Base-by-base conservation (phyloP, 1,140 invertebrate genomes). In the Samia ricini region DNA sequence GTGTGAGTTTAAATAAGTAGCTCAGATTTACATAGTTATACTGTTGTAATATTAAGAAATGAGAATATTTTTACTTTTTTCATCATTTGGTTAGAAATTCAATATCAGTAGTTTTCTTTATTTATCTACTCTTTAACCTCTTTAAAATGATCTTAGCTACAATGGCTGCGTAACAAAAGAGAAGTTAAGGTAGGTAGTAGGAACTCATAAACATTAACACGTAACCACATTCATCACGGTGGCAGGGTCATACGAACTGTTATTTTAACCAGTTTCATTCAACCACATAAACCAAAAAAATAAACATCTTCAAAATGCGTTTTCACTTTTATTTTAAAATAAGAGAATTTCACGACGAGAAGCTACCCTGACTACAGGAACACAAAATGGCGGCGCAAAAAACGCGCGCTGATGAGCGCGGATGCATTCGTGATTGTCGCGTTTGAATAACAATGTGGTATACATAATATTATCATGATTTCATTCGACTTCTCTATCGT, bases 241-340 rank as follows among this genome's bases (percentile, higher is more conserved):
- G 51, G 50, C 58, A 63, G 52, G 60, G 52, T 63, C 24, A 61
- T 63, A 57, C 63, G 65, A 67, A 59, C 58, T 64, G 33, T 64
- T 68, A 67, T 64, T 64, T 60, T 52, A 23, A 26, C 42, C 59
- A 42, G 2, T 42, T 10, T 42, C 33, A 8, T 42, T 42, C 12
- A 4, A 42, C 26, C 26, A 42, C 33, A 42, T 42, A 10, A 42
- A 42, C 60, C 50, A n/a, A 20, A 54, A 15, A 33, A 8, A 52
- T 51, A 19, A 52, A 15, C 26, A 63, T 55, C 58, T 62, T 61
- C 59, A 59, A 19, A 69, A 52, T 52, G 57, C 61, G 61, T 77
- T 83, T 83, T 87, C 79, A 85, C 81, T 87, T 87, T 87, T 85
- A 72, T 77, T 72, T 79, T 77, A 78, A 79, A 79, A 74, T 57